A percentile compares a stretch with the other conserved stretches of the same genome.
These are phyloP conservation scores for Zele albiditarsus DNA, from an alignment of 2,888 invertebrate genomes.

Conservation along the genomic window DNA sequence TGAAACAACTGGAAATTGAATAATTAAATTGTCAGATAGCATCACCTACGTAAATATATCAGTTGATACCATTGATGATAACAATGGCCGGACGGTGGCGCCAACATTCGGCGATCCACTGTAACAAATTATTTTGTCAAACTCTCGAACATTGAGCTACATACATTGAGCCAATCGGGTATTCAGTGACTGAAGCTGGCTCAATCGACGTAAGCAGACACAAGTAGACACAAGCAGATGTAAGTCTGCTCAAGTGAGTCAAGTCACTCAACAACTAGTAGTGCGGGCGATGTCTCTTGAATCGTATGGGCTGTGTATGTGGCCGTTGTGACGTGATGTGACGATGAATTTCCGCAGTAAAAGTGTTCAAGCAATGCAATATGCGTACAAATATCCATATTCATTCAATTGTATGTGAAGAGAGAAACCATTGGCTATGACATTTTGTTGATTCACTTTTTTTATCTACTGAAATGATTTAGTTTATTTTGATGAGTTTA, in stretches of 20 bases:
- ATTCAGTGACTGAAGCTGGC: conserved; percentile 30
- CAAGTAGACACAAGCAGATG: too few relatives aligned
- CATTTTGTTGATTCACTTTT: not conserved
- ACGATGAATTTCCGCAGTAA: not conserved
- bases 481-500: not conserved
- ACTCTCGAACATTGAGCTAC: conserved; percentile 14
- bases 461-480: not conserved
- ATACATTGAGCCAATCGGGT: conserved; percentile 20
- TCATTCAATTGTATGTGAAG: not conserved
- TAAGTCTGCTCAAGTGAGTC: not conserved
- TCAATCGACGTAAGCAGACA: too few relatives aligned
- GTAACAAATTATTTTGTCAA: not conserved
- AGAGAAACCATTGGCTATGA: not conserved
- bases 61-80: not conserved
- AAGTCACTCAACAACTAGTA: too few relatives aligned
- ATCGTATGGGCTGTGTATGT: too few relatives aligned
- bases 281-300: too few relatives aligned
- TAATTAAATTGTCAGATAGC: too few relatives aligned
- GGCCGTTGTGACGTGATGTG: not conserved
- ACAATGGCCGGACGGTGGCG: not conserved
- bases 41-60: too few relatives aligned
- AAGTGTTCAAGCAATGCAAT: not conserved
- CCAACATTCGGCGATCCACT: not conserved
- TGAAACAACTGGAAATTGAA: too few relatives aligned
- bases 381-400: not conserved